phyloP scores from a whole-genome alignment of 2,888 invertebrate species.

The Pollenia angustigena region DNA sequence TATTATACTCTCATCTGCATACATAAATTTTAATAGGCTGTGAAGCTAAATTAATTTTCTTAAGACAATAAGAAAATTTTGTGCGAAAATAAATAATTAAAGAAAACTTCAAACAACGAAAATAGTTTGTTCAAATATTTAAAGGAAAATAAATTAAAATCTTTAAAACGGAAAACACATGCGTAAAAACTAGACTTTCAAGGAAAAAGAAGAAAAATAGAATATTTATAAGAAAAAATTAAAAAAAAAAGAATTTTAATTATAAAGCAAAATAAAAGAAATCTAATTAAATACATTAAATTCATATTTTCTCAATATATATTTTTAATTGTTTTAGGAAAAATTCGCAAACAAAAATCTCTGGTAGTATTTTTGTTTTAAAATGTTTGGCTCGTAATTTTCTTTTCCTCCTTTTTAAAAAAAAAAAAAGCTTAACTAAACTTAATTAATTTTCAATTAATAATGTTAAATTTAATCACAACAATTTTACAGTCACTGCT shows the following conservation, averaged over 20 bases:
- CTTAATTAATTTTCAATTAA: conserved; percentile 51
- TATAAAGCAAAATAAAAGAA: too few species aligned
- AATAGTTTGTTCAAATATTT: conserved; percentile 35
- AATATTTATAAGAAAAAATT: too few species aligned
- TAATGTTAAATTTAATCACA: conserved; percentile 50
- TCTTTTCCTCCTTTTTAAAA: background rate
- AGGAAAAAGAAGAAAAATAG: too few species aligned
- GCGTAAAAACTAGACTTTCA: too few species aligned
- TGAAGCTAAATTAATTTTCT: conserved; percentile 29
- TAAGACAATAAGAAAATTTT: background rate
- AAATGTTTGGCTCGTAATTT: too few species aligned
- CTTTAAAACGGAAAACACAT: background rate
- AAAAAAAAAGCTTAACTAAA: conserved; percentile 8
- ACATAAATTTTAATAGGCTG: conserved; percentile 23
- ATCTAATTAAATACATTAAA: too few species aligned
- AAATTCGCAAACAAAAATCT: too few species aligned
- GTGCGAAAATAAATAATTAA: background rate
- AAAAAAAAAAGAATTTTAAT: too few species aligned
- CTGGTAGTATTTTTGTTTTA: too few species aligned
- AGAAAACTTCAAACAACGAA: background rate
- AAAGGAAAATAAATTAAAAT: background rate
- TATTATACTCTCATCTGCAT: background rate
- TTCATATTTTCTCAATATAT: too few species aligned
- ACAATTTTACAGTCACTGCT: conserved; percentile 31
- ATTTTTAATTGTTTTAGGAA: too few species aligned